Conservation (phyloP, 2,888 invertebrate species). For the Protodeltote pygarga region DNA sequence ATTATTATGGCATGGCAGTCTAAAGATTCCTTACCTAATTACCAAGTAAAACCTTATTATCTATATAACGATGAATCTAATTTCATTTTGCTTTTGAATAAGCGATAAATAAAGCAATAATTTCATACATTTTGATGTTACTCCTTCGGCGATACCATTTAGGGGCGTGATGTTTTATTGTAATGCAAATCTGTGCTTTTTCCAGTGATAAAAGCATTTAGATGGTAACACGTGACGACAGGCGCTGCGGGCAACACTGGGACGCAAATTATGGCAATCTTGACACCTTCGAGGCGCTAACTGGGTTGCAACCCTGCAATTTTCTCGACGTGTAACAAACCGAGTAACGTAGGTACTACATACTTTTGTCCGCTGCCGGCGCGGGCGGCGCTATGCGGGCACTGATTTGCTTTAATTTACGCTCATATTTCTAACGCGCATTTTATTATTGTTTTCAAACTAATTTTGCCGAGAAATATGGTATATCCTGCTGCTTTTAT, state of each 20-base stretch:
- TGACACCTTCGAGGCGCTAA: constrained; percentile 87
- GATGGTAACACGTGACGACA: constrained; percentile 83
- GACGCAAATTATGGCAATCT: constrained; percentile 86
- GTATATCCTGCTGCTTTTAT: constrained; percentile 7
- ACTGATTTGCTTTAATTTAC: constrained; percentile 69
- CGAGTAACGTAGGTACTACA: constrained; percentile 19
- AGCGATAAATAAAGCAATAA: constrained; percentile 42
- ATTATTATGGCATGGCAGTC: too few relatives aligned
- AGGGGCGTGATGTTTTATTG: constrained; percentile 70
- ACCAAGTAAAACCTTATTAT: constrained; percentile 32
- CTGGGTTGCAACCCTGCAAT: constrained; percentile 80
- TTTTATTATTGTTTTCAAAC: constrained; percentile 30
- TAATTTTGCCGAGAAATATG: constrained; percentile 24
- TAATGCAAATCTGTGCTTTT: constrained; percentile 70
- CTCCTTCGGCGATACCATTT: constrained; percentile 48
- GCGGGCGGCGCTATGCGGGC: constrained; percentile 48
- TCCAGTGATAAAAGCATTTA: constrained; percentile 78
- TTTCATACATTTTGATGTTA: constrained; percentile 26
- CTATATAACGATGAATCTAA: neutral
- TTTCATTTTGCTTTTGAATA: constrained; percentile 9
- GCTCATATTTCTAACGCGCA: constrained; percentile 46
- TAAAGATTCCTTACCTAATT: too few relatives aligned
- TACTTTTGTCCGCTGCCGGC: constrained; percentile 40
- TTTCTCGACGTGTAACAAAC: constrained; percentile 70
- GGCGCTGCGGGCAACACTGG: constrained; percentile 74